phyloP scores from a whole-genome alignment of 2,113 vertebrate species.

The Bagarius yarrelli region DNA sequence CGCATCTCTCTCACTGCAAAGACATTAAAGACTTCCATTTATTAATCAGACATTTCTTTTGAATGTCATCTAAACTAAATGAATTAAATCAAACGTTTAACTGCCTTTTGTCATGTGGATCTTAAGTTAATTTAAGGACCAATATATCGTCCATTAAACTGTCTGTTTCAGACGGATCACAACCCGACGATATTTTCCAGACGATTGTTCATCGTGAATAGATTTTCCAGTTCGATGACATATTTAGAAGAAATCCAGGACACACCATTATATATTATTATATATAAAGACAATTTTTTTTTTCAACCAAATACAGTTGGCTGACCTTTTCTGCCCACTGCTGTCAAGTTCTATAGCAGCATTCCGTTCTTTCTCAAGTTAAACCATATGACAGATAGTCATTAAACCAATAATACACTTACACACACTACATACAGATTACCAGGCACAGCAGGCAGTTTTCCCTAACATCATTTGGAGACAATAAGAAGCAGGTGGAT shows the following conservation, averaged over 20 bases:
- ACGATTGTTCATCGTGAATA: constrained; percentile 23
- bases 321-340: background rate
- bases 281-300: too few species aligned
- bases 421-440: background rate
- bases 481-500: too few species aligned
- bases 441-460: background rate
- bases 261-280: constrained; percentile 3
- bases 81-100: too few species aligned
- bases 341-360: background rate
- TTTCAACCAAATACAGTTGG: background rate
- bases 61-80: too few species aligned
- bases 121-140: constrained; percentile 4
- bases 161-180: background rate
- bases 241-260: constrained; percentile 44
- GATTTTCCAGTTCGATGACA: constrained; percentile 34
- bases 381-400: background rate
- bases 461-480: background rate
- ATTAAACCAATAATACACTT: background rate
- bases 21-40: too few species aligned
- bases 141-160: background rate
- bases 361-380: background rate
- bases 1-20: too few species aligned
- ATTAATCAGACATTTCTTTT: too few species aligned
- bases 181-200: constrained; percentile 16
- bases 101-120: too few species aligned